Base-by-base conservation (phyloP, 2,888 invertebrate species). In the Synanthedon andrenaeformis region DNA sequence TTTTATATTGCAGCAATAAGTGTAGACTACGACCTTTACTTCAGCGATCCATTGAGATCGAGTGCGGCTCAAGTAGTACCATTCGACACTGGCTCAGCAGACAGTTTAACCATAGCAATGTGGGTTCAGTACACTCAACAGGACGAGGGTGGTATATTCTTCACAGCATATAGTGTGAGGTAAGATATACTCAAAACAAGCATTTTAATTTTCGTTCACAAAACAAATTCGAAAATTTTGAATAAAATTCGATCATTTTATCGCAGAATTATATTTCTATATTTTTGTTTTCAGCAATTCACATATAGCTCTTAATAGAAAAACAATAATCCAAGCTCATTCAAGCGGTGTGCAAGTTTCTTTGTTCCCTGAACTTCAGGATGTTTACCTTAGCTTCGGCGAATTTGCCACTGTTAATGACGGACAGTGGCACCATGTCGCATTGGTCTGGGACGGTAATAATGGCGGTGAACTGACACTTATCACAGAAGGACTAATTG, bases 1-100 rank as follows among this genome's bases (percentile, higher is more conserved):
- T 42, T 62, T 64, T 58, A 55, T 56, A 63, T 89, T 91, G 49
- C 83, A 96, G 96, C 96, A n/a, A 95, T 98, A 64, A 97, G 97
- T 82, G 96, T 97, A n/a, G 97, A 98, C 80, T 99, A 98, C 77
- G 98, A 99, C 74, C 88, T 99, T 10, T 96, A 96, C 90, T 97
- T 99, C 82, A 95, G 96, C 68, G 97, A 98, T 74, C 92, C 95
- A 51, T 89, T 94, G 12, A 92, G 96, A 12, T 96, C 97, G 57
- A 96, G 95, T 64, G 98, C 98, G 4, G 94, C 96, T 23, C 94
- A 98, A 82, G 92, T 96, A 12, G 94, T 98, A 68, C 98, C 98
- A 53, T 97, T 98, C 84, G 92, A 92, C 63, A 93, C 93, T 12
- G 91, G 92, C 3, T 90, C 91, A 13, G 91, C 92, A 55, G 91